Conservation (phyloP, 2,113 vertebrate species). For the Seriola dumerili region DNA sequence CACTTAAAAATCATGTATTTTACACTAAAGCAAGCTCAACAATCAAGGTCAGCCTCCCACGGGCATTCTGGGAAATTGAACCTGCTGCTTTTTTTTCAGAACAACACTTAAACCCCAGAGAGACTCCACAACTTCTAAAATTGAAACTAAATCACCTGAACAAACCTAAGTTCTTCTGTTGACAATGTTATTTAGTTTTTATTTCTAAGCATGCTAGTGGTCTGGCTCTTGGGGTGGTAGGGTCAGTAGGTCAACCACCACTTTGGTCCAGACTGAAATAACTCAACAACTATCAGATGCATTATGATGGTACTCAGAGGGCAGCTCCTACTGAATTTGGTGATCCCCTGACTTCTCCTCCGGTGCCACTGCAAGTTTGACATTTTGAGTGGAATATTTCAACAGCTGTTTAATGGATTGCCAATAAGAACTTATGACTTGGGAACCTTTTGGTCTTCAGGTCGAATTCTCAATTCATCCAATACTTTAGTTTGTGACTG, state of each 20-base stretch:
- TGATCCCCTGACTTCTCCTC: too few relatives aligned
- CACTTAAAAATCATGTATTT: conserved; percentile 3
- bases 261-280: not conserved
- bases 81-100: not conserved
- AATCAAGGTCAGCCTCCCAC: conserved; percentile 1
- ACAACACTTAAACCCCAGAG: not conserved
- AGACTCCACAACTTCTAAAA: not conserved
- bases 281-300: too few relatives aligned
- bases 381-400: too few relatives aligned
- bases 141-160: not conserved
- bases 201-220: not conserved
- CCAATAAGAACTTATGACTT: too few relatives aligned
- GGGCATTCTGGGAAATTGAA: not conserved
- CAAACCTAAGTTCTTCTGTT: not conserved
- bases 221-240: too few relatives aligned
- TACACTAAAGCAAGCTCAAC: not conserved
- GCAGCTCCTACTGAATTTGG: too few relatives aligned
- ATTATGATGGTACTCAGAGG: too few relatives aligned
- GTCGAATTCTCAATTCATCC: too few relatives aligned
- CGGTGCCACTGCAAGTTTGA: too few relatives aligned
- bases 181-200: not conserved
- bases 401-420: too few relatives aligned
- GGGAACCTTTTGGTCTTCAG: too few relatives aligned
- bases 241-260: not conserved
- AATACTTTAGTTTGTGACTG: too few relatives aligned